Evolutionary conservation across 2,888 invertebrate genomes (phyloP), one percentile per base, ranked within the genome.

Genomic region (Pimpla rufipes): DNA sequence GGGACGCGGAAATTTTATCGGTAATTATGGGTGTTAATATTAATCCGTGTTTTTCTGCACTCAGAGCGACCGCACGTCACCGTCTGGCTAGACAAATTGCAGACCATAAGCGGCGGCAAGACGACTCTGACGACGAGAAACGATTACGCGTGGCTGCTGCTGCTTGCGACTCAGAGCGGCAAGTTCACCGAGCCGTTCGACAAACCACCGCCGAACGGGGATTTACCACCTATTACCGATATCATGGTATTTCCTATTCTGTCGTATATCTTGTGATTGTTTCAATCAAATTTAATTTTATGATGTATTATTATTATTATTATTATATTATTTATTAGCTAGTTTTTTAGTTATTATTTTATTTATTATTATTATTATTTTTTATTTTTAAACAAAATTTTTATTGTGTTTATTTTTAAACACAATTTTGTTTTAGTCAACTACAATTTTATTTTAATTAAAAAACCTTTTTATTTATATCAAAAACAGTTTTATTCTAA

Each of bases 121-220:
- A 91, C 92, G 45, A 89, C 92, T 76, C 88, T 93, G 85, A 87
- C 85, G 2, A 90, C 90, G 3, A 86, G 94, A 71, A 93, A 94
- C 84, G 94, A 94, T 52, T 94, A 94, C 83, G 93, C 93, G 92
- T 93, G 93, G 93, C 93, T 94, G 74, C 89, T 94, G 73, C 88
- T 94, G 18, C 87, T 94, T 16, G 93, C 94, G 88, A 85, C 94
- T 82, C 94, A 94, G 88, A 92, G 91, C 66, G 93, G 93, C 70
- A 92, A 91, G 85, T 88, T 94, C 10, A 90, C 91, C 6, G 90
- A 91, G 70, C 94, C 94, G 0, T 94, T 94, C 83, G 92, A 91
- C 76, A 86, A 86, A 80, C 62, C 87, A 1, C 94, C 94, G 18
- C 89, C 90, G 3, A 90, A 90, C 10, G 84, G 86, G 16, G 89